A percentile compares a stretch with the other conserved stretches of the same genome.
These are phyloP conservation scores for Pristiophorus japonicus DNA, from an alignment of 2,113 vertebrate species.

Conservation along the genomic window DNA sequence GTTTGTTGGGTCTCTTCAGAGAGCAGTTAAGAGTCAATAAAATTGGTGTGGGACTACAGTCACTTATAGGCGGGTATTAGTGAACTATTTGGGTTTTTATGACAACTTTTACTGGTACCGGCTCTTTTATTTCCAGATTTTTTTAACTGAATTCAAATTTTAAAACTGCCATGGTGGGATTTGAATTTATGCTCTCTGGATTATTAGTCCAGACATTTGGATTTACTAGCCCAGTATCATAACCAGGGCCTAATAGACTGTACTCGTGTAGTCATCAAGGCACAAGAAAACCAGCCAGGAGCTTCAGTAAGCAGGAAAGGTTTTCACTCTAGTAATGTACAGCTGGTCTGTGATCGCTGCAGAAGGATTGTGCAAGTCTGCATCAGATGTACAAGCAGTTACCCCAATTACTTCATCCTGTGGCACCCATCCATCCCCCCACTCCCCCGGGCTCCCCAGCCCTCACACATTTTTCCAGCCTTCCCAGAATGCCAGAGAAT, in stretches of 20 bases:
- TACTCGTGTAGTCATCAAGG: no score
- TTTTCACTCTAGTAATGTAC: background rate
- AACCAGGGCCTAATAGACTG: background rate
- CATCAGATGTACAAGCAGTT: background rate
- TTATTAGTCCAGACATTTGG: background rate
- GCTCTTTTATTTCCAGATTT: no score
- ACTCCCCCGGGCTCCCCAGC: no score
- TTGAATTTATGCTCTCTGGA: background rate
- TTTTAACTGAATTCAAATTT: background rate
- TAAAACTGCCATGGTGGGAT: background rate
- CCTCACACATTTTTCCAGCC: background rate
- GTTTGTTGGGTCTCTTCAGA: no score
- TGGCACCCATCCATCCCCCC: background rate
- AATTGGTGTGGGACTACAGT: no score
- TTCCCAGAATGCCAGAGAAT: background rate
- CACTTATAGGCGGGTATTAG: no score
- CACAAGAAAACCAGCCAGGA: background rate
- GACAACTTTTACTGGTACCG: no score
- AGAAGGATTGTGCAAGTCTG: background rate
- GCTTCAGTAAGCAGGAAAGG: background rate
- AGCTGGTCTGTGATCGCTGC: background rate
- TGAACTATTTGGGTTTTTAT: no score
- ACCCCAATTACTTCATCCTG: background rate
- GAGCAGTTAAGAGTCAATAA: no score
- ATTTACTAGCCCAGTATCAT: background rate